Evolutionary conservation across 2,113 vertebrate species (phyloP), one percentile per base, ranked within the genome.

Genomic region (Oxyura jamaicensis): DNA sequence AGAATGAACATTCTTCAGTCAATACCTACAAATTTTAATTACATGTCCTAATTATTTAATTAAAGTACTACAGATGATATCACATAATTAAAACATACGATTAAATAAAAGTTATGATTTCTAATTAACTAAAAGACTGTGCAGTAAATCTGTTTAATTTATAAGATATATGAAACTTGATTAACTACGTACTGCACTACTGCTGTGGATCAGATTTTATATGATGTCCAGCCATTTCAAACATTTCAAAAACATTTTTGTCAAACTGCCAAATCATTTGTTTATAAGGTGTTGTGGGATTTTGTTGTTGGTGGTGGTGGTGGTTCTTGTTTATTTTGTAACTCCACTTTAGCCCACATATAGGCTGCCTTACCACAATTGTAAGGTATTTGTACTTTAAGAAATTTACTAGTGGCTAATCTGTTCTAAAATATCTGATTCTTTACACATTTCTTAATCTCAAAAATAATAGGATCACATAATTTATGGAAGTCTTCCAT

Each of bases 91-190:
- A 22, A 26, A 66, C 5, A 36, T 73, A n/a, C n/a, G 81, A 91
- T 94, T 95, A 91, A 89, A 15, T 71, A 91, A 84, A 86, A 93
- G 15, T 75, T 81, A 68, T 19, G 11, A 79, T 81, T 65, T 66
- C 10, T 77, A 74, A 76, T 83, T 91, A 94, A 71, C 42, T 52
- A 83, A 73, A 4, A 77, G 10, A 52, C 91, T 28, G 39, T 33
- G 25, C 6, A 84, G 39, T 83, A 78, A 86, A 31, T 85, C 35
- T 63, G 15, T 20, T 96, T 90, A 75, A 59, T 94, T 95, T 95
- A 36, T 80, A 83, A 77, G 44, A 35, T 20, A 56, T 36, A 23
- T 44, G 3, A 85, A 93, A 69, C 20, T 29, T 76, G 8, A 50
- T 74, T 88, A 76, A 74, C 68, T 35, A 16, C 33, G 20, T 88